Evolutionary conservation across 2,113 vertebrate genomes (phyloP), one percentile per base, ranked within the genome.

Genomic region (Piprites chloris): DNA sequence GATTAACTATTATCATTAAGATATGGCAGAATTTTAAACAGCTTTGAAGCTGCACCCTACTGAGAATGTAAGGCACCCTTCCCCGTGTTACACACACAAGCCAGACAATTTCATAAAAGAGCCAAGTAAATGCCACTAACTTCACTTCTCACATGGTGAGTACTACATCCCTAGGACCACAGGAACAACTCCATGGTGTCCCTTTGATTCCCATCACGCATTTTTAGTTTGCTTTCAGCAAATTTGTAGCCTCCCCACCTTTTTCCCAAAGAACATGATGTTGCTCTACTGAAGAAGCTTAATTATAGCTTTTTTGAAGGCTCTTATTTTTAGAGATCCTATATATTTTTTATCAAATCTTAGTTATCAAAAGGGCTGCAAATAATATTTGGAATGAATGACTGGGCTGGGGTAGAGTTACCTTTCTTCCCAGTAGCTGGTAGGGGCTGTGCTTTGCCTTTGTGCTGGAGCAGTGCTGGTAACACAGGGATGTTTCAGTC

Each of bases 1-100:
- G 82, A 90, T 93, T 92, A 94, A 90, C 84, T 91, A 95, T 81
- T 92, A 91, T 86, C 56, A 92, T 93, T 77, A 93, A 94, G 85
- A 90, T 88, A 94, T 16, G 72, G 85, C 55, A 94, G 87, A 96
- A 93, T 93, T 96, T 95, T 75, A 90, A 95, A 68, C 56, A 92
- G 88, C 90, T 68, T 81, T 52, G 79, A 93, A 93, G 85, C 74
- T 86, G 85, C 82, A 93, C 76, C 87, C 75, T 96, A 85, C 56
- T 55, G 90, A 91, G 95, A 87, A 94, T 59, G 91, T 59, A 69
- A 96, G 83, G 78, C 10, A 1, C 19, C 81, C 52, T 81, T 79
- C 24, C 52, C 56, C 41, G 30, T 1, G 1, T 49, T 62, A 71
- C 6, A 81, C 11, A 37, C n/a, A 72, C 28, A 71, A 76, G 89